Evolutionary conservation across 2,888 invertebrate genomes (phyloP), one percentile per base, ranked within the genome.

Genomic region (Aleiodes alternator): DNA sequence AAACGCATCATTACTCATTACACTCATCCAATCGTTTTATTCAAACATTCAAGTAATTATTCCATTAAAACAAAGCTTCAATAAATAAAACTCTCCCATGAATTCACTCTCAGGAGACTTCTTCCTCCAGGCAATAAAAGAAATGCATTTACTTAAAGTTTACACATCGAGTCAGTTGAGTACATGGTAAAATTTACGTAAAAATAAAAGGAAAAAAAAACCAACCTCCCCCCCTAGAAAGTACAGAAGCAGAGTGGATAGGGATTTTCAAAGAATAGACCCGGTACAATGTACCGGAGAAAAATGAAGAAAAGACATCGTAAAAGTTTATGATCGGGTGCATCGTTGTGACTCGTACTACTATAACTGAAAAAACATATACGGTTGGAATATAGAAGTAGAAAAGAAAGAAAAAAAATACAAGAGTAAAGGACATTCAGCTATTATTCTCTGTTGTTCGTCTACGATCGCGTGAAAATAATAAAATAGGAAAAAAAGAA

Each of bases 281-380:
- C n/a, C n/a, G 29, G 50, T 34, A 6, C 23, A 43, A 48, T 34
- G 51, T 57, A n/a, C 59, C 56, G 50, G 29, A 34, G 48, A 57
- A 68, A 73, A 51, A 73, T 56, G 73, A 69, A 50, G 56, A 61
- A 72, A 59, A 66, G 38, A 74, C 68, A 69, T 75, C 78, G 76
- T 80, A 76, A 80, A 78, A 78, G 77, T 77, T 80, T 80, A 80
- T 77, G 77, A 73, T 71, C 77, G 50, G 71, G 66, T 66, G 48
- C 29, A 50, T 71, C 51, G 50, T 51, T 51, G 50, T 53, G 53
- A 53, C 43, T 43, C 43, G 43, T 48, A 12, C 64, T 64, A 64
- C 43, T 64, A 64, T 64, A 48, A 23, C 64, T 23, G 68, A 14
- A 34, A 23, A 29, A 51, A 68, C 57, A 38, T 69, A 56, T 69